Evolutionary conservation across 2,797 vertebrate species (phyloP), one percentile per base, ranked within the genome.

Genomic region (Gobio occitaniae): DNA sequence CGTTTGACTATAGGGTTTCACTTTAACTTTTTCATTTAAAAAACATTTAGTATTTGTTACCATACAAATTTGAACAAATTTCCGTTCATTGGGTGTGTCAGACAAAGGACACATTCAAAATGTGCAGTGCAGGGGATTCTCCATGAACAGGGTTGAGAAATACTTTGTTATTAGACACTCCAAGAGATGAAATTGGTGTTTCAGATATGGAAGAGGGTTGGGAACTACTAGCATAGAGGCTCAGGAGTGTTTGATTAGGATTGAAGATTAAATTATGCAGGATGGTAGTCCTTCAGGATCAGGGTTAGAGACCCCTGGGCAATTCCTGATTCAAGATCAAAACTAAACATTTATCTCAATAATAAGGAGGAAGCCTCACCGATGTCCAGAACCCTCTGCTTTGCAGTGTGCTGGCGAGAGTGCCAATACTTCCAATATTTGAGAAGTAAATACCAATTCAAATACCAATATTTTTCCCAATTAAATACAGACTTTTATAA

Each of bases 351-450:
- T 66, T 19, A 50, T 9, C 36, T 19, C 6, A 41, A 47, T 5
- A 47, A 56, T 36, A 36, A 10, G 36, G 7, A 29, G 3, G 16
- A 66, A 75, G 9, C 69, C 96, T 96, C 88, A 99, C 98, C 98
- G 0, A 99, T 99, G 92, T 99, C 98, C 0, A 99, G 96, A 90
- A 99, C 98, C 85, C 98, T 95, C 93, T 99, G 98, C 86, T 99
- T 99, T 56, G 98, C 98, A 0, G 98, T 99, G 91, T 99, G 98
- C 90, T 99, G 98, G 47, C 98, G 95, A 1, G 98, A 98, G 92
- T 99, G 98, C 98, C 98, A 99, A 92, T 99, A 99, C 90, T 99
- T 99, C 98, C 98, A 99, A 90, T 98, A 99, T 72, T 99, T 99
- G 61, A 99, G 96, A 25, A 25, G 25, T 25, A 25, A 25, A 25